Percentiles rank a stretch among this genome's conserved stretches.
phyloP scores from a whole-genome alignment of 2,888 invertebrate genomes.

The Ophion ellenae region DNA sequence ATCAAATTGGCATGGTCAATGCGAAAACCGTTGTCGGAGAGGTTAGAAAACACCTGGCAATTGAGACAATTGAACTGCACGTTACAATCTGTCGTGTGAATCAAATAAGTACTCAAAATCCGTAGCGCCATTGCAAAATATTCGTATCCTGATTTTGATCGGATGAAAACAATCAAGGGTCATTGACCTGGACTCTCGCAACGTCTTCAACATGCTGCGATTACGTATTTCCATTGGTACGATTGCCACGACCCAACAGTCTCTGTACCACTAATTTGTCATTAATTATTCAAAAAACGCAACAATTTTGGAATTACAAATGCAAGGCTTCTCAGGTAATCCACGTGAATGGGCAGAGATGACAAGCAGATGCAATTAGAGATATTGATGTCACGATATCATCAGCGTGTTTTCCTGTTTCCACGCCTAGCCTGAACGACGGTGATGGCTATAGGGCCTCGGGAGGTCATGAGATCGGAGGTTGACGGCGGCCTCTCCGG shows the following conservation, averaged over 20 bases:
- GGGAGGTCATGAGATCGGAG: slow-evolving; percentile 79
- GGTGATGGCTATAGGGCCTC: slow-evolving; percentile 78
- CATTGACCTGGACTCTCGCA: background rate
- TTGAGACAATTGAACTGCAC: background rate
- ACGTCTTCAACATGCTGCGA: background rate
- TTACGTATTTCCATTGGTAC: background rate
- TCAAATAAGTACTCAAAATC: no score
- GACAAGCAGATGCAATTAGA: background rate
- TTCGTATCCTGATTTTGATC: background rate
- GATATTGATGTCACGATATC: background rate
- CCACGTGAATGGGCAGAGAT: background rate
- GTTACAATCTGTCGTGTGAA: no score
- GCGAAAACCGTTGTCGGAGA: background rate
- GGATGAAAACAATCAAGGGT: background rate
- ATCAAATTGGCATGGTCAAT: background rate
- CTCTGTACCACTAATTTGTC: background rate
- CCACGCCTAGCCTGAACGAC: slow-evolving; percentile 7
- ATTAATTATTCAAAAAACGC: background rate
- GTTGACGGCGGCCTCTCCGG: slow-evolving; percentile 78
- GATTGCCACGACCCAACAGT: background rate
- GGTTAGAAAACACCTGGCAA: background rate
- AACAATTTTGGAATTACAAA: background rate
- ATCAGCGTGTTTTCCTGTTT: slow-evolving; percentile 7
- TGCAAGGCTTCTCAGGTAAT: no score
- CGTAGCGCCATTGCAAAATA: background rate